A percentile compares a stretch with the other conserved stretches of the same genome.
Conservation (phyloP, 2,113 vertebrate genomes). For the Charadrius vociferus region DNA sequence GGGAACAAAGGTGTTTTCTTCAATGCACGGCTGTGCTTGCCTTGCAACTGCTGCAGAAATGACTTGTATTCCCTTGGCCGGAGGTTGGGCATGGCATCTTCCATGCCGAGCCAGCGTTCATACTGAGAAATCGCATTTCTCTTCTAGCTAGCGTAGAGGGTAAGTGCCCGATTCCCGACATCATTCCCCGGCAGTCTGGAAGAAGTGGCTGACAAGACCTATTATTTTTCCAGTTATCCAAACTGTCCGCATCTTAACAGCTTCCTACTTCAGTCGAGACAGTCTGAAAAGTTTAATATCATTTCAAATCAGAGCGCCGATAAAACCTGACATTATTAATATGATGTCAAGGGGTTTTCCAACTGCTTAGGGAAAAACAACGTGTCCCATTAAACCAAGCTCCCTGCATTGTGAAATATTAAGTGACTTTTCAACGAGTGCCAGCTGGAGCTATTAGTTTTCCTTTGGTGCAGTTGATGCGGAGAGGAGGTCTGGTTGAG, state of each 20-base stretch:
- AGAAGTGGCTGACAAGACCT: slow-evolving; percentile 6
- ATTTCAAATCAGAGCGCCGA: slow-evolving; percentile 76
- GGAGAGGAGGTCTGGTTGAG: slow-evolving; percentile 45
- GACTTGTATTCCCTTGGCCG: fast-evolving
- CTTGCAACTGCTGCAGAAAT: fast-evolving
- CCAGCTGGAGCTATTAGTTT: slow-evolving; percentile 74
- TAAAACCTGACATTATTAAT: slow-evolving; percentile 82
- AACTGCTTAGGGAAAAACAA: slow-evolving; percentile 75
- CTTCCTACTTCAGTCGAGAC: slow-evolving; percentile 68
- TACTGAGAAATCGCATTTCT: fast-evolving
- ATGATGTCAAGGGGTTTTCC: slow-evolving; percentile 73
- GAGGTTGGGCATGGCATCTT: fast-evolving
- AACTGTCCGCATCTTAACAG: slow-evolving; percentile 64
- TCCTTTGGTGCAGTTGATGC: slow-evolving; percentile 51
- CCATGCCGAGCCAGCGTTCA: fast-evolving
- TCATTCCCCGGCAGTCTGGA: neutral
- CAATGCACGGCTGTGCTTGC: fast-evolving
- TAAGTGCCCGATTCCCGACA: fast-evolving
- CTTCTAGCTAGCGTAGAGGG: fast-evolving
- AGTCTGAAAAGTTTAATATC: slow-evolving; percentile 80
- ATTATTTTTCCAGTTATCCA: slow-evolving; percentile 45
- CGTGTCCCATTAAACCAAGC: slow-evolving; percentile 73
- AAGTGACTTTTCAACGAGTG: slow-evolving; percentile 75
- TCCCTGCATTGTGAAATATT: slow-evolving; percentile 73
- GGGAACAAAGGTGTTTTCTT: fast-evolving